A percentile compares a stretch with the other conserved stretches of the same genome.
phyloP scores from a whole-genome alignment of 2,113 vertebrate species.

The Vireo altiloquus region DNA sequence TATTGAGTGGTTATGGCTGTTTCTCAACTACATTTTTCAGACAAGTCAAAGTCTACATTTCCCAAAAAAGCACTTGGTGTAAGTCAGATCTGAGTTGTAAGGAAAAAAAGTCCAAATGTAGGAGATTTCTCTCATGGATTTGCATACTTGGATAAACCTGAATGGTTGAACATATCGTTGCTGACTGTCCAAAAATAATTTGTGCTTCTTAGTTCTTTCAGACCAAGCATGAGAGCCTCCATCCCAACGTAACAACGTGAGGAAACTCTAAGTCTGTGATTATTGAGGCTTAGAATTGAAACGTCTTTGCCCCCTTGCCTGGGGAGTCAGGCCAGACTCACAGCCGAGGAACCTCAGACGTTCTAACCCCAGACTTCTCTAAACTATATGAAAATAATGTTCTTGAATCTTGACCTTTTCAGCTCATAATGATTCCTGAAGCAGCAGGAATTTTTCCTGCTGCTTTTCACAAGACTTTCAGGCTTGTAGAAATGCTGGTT shows the following conservation, averaged over 20 bases:
- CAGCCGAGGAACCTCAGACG: background rate
- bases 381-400: background rate
- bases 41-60: background rate
- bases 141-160: background rate
- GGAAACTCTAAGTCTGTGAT: background rate
- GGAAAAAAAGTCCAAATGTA: background rate
- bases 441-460: constrained; percentile 23
- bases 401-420: constrained; percentile 37
- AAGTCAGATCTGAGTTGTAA: background rate
- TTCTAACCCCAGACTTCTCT: background rate
- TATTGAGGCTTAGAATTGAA: background rate
- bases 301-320: background rate
- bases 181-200: background rate
- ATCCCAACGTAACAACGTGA: background rate
- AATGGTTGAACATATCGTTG: background rate
- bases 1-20: constrained; percentile 49
- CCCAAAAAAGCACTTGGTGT: background rate
- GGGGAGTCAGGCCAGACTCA: background rate
- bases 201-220: background rate
- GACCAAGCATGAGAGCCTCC: background rate
- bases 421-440: constrained; percentile 1
- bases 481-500: constrained; percentile 6
- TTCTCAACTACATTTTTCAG: constrained; percentile 49
- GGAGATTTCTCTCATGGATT: background rate
- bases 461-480: constrained; percentile 23